These are phyloP conservation scores for Ginglymostoma cirratum DNA, from an alignment of 2,113 vertebrate genomes.

Conservation along the genomic window DNA sequence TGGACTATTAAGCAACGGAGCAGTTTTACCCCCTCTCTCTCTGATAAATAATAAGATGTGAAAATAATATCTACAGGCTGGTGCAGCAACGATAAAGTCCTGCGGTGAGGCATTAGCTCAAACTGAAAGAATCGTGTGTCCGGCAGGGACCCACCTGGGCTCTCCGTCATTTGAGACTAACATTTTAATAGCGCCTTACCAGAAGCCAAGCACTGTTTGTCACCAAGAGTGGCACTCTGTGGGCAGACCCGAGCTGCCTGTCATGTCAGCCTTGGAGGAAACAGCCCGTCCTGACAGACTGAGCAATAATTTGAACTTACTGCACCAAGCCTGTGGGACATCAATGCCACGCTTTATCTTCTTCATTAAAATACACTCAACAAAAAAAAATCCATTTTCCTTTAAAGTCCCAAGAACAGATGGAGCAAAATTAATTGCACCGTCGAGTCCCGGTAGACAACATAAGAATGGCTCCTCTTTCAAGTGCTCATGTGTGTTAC, in stretches of 20 bases:
- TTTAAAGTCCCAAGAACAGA: constrained; percentile 95
- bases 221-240: constrained; percentile 70
- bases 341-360: constrained; percentile 84
- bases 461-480: constrained; percentile 82
- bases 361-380: constrained; percentile 93
- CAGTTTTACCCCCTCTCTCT: not conserved
- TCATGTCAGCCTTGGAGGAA: constrained; percentile 63
- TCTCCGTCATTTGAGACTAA: constrained; percentile 76
- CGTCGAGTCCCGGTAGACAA: constrained; percentile 92
- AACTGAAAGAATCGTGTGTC: constrained; percentile 71
- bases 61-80: not conserved
- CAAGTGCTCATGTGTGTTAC: constrained; percentile 80
- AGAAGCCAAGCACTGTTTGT: constrained; percentile 78
- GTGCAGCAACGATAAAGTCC: constrained; percentile 41
- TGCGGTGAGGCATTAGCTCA: constrained; percentile 74
- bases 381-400: constrained; percentile 80
- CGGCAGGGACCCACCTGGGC: constrained; percentile 64
- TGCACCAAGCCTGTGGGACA: constrained; percentile 76
- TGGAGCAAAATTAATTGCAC: constrained; percentile 95
- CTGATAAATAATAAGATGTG: not conserved
- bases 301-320: constrained; percentile 81
- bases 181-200: constrained; percentile 75
- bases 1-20: not conserved
- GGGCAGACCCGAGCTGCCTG: constrained; percentile 68
- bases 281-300: constrained; percentile 80